Evolutionary conservation across 2,113 vertebrate genomes (phyloP).

Genomic region (Eupsittula cactorum): DNA sequence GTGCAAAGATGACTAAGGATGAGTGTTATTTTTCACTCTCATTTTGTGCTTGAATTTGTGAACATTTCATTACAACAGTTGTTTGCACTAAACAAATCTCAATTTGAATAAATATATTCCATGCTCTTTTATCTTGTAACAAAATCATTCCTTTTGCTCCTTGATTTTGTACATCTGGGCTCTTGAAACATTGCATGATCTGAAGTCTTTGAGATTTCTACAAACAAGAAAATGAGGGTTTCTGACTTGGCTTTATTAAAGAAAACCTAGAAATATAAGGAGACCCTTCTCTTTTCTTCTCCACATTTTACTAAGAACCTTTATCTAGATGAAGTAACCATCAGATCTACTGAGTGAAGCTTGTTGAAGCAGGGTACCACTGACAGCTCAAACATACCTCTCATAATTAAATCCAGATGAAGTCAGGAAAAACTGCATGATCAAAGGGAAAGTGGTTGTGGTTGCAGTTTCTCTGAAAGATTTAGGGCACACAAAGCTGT

Average conservation of each 20-base stretch:
- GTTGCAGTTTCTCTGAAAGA: slow-evolving; percentile 17
- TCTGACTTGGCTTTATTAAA: not conserved
- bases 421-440: not conserved
- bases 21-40: not conserved
- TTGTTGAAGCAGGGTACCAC: not conserved
- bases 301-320: not conserved
- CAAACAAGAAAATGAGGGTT: not conserved
- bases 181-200: not conserved
- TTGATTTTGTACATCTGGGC: not conserved
- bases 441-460: slow-evolving; percentile 1
- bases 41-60: not conserved
- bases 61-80: not conserved
- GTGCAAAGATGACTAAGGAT: not conserved
- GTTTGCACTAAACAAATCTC: not conserved
- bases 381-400: slow-evolving; percentile 1
- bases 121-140: not conserved
- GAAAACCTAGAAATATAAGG: not conserved
- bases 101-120: not conserved
- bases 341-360: not conserved
- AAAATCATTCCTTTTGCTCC: not conserved
- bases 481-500: slow-evolving; percentile 5
- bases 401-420: slow-evolving; percentile 11
- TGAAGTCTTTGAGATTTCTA: not conserved
- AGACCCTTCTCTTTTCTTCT: not conserved
- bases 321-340: not conserved